Base-by-base conservation (phyloP, 1,140 invertebrate genomes). In the Drosophila pruinosa region DNA sequence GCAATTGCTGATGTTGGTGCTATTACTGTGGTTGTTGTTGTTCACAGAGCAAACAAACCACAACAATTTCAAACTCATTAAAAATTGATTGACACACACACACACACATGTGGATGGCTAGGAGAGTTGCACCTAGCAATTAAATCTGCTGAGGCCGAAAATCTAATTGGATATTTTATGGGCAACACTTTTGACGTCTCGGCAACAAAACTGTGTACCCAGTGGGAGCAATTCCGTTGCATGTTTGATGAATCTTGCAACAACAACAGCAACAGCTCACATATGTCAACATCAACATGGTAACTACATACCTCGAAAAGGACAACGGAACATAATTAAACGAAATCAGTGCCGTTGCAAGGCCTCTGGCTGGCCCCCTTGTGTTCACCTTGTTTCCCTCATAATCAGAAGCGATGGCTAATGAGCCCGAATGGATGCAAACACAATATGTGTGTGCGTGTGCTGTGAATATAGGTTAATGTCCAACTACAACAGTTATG, bases 31-130 rank as follows among this genome's bases (percentile, higher is more conserved):
- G 19, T 8, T 24, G 45, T 48, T 48, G 45, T 28, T 28, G 21
- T 12, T 10, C 39, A 8, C 43, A 34, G 22, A 15, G 50, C 39
- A 71, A 71, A 65, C 31, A 59, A 38, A 31, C 69, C 63, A 71
- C n/a, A 88, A 74, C 82, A 88, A 88, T 85, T 88, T 85, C 72
- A 74, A 89, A 79, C 83, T 88, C 85, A 88, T 88, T 88, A 83
- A 88, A 89, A 89, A 88, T 88, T 89, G 85, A 88, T 88, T 79
- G 85, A 76, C 81, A 45, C 21, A 58, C 58, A 57, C 31, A 24
- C 22, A 43, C 41, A 48, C 22, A 56, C 31, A 15, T 17, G n/a
- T 22, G 28, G 2, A 14, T n/a, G 21, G 31, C 22, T 48, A 34
- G 31, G 34, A 41, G 43, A 53, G 54, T 54, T 24, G 39, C 52